phyloP scores from a whole-genome alignment of 23 tunicate species.

The Trididemnum nubilum region DNA sequence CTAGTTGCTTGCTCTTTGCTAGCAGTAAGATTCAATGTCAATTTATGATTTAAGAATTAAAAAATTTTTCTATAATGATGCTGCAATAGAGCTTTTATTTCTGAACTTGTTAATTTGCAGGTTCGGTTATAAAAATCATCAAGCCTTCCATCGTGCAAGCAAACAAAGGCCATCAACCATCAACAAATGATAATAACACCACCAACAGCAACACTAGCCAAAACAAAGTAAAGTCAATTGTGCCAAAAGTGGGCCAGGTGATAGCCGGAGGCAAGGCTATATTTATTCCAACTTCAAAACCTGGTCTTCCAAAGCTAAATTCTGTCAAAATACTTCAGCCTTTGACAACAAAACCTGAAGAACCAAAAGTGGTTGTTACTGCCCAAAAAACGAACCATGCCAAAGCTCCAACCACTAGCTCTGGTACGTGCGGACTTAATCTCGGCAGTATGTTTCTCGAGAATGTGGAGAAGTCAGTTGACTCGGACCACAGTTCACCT shows the following conservation, averaged over 20 bases:
- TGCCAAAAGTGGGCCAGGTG: not conserved
- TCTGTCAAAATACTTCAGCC: not conserved
- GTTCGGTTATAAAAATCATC: no score
- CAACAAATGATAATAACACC: no score
- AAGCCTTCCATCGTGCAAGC: no score
- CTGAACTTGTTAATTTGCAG: no score
- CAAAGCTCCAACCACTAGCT: not conserved
- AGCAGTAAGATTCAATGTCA: no score
- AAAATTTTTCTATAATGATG: no score
- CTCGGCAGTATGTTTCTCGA: conserved; percentile 73
- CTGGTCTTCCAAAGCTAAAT: not conserved
- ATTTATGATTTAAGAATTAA: no score
- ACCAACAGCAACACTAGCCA: no score
- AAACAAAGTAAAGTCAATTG: not conserved
- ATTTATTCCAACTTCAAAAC: conserved; percentile 15
- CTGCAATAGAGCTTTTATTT: no score
- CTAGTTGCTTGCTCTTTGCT: no score
- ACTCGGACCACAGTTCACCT: conserved; percentile 34
- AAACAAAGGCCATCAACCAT: no score
- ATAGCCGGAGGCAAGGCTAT: conserved; percentile 27
- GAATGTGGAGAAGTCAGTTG: conserved; percentile 64
- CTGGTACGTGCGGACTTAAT: conserved; percentile 14
- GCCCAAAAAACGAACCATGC: not conserved
- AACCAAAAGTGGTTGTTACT: not conserved
- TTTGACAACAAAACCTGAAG: not conserved